Base-by-base conservation (phyloP, 2,888 invertebrate species). In the Blera fallax region DNA sequence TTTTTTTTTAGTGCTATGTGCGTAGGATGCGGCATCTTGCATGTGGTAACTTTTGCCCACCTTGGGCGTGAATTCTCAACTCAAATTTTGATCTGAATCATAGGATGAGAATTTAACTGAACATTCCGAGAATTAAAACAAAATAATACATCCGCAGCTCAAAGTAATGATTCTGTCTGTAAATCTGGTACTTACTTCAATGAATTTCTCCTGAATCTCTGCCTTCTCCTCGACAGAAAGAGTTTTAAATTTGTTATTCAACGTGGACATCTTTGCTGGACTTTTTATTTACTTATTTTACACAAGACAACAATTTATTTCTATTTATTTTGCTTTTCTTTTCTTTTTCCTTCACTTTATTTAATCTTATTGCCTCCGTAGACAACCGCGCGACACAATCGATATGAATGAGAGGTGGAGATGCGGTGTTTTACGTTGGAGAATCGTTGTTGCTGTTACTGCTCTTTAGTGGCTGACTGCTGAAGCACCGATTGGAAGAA, bases 181-280 rank as follows among this genome's bases (percentile, higher is more conserved):
- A 69, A 2, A 4, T 21, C 84, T 72, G 70, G 34, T 87, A 93
- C 93, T 93, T 94, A 96, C 96, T 93, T 94, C 94, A 89, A 94
- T 93, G 91, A 96, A 96, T 91, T 96, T 95, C 93, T 96, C 96
- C 90, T 94, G 94, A 90, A 96, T 94, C 93, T 96, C 96, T 87
- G 94, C 93, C 89, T 94, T 94, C 93, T 96, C 96, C 90, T 96
- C 96, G 78, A 89, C 89, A 70, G 92, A 92, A 74, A 92, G 89
- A 79, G 90, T 91, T 90, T 92, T 92, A 78, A 92, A 90, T 90
- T 91, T 92, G 82, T 91, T 91, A 37, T 65, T 85, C 62, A 85
- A 56, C 54, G 72, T 56, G 76, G 85, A 85, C 85, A 85, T 85
- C 8, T 45, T 80, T 65, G 34, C 21, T 65, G 32, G 27, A 18